phyloP scores from a whole-genome alignment of 2,888 invertebrate species.

The Exocentrus adspersus region DNA sequence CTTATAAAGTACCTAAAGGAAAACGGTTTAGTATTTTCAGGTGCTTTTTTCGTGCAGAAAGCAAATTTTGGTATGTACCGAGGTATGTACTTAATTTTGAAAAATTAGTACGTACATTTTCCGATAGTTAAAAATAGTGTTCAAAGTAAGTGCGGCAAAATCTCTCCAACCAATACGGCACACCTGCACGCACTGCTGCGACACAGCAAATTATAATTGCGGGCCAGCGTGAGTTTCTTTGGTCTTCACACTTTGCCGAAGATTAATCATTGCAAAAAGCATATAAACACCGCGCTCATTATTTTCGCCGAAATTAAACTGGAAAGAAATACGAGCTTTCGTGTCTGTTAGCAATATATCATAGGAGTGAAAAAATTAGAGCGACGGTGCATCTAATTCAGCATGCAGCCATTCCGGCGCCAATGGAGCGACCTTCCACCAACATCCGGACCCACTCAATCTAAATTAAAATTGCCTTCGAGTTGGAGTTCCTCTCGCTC shows the following conservation, averaged over 20 bases:
- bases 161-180: neutral
- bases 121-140: neutral
- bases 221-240: slow-evolving; percentile 33
- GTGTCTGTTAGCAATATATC: slow-evolving; percentile 56
- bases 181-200: slow-evolving; percentile 16
- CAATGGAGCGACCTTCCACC: slow-evolving; percentile 50
- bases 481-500: slow-evolving; percentile 24
- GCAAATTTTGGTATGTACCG: too few species aligned
- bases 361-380: slow-evolving; percentile 50
- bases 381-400: slow-evolving; percentile 59
- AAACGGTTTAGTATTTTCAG: too few species aligned
- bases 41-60: too few species aligned
- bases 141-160: neutral
- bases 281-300: slow-evolving; percentile 48
- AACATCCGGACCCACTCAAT: slow-evolving; percentile 53
- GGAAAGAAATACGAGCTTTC: slow-evolving; percentile 53
- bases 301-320: slow-evolving; percentile 52
- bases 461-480: slow-evolving; percentile 36
- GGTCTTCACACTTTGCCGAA: slow-evolving; percentile 39
- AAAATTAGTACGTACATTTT: too few species aligned
- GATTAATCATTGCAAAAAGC: slow-evolving; percentile 45
- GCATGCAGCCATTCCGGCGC: slow-evolving; percentile 59
- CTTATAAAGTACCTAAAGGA: too few species aligned
- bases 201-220: slow-evolving; percentile 30
- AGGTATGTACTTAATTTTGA: too few species aligned